Evolutionary conservation across 2,797 vertebrate species (phyloP), one percentile per base, ranked within the genome.

Genomic region (Aselliscus stoliczkanus): DNA sequence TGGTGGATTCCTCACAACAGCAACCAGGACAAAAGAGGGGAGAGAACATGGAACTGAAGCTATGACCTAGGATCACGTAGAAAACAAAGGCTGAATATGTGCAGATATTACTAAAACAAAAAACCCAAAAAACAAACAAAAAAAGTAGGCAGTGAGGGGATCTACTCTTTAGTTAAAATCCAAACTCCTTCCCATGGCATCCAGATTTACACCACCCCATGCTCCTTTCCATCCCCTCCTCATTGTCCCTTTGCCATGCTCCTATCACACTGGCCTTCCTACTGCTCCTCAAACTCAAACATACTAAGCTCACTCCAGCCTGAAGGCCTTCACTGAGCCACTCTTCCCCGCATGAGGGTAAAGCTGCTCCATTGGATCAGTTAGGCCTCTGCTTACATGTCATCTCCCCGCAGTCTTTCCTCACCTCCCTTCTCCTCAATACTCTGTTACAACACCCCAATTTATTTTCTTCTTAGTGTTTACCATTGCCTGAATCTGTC

Each of bases 401-500:
- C 56, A 65, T 13, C 11, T 25, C 23, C 27, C 58, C 42, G 27
- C 21, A 64, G n/a, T 34, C 56, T 88, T 83, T 90, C 54, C 20
- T 92, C 1, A 14, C 18, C 25, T 50, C 20, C 7, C 1, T 15
- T 50, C 54, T 54, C 44, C 31, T 47, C 47, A 25, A 47, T 17
- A 23, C 29, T 73, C 29, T 76, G 27, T 56, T 39, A 37, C 1
- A 37, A 9, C 14, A 62, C 18, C 21, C 70, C 65, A 13, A 58
- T 83, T 65, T 81, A 29, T 69, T 83, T 94, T 58, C 52, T 88
- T 81, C 31, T 15, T 37, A 25, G 42, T 47, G 21, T 15, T 37
- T 52, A 44, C 23, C 34, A 13, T 31, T 88, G 5, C 67, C 52
- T 73, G 42, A 56, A 21, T 37, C 11, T 44, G 21, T 34, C 62